Evolutionary conservation across 1,140 invertebrate genomes (phyloP), one percentile per base, ranked within the genome.

Genomic region (Cataglyphis hispanica): DNA sequence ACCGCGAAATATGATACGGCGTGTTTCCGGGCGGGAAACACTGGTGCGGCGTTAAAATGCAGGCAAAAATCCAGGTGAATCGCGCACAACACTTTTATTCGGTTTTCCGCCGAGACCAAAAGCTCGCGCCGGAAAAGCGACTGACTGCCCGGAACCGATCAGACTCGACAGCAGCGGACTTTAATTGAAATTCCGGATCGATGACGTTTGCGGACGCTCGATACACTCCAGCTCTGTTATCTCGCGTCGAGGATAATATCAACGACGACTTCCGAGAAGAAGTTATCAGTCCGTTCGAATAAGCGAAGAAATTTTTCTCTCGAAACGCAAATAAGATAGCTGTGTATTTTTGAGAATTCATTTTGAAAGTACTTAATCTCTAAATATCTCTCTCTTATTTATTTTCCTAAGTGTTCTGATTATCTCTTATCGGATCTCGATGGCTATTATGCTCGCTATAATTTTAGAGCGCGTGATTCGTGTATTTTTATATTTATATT

Each of bases 161-260:
- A 72, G 66, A 72, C 60, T 19, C 50, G 53, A 60, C 78, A 60
- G 77, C 43, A 25, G 50, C 27, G 8, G 13, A 66, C 69, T 81
- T 81, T 81, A 81, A 81, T 81, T 81, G 78, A 81, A 81, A 81
- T 81, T 81, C 31, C 78, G 50, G 25, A 22, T 81, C 78, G 78
- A 72, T 70, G 19, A 72, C 78, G 6, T 43, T 72, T 53, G 25
- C 37, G 50, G 40, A 13, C 40, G 22, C 63, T 77, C 37, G 76
- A 67, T 50, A 43, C 1, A 43, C 11, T 43, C 19, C 2, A 13
- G 66, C 19, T 31, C 37, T 19, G 66, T 72, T 58, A 70, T 72
- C 37, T 60, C 50, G 37, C 19, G 31, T 64, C 22, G 34, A 22
- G 37, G 43, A 69, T 58, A 25, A 69, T 58, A 25, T 31, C 31